Base-by-base conservation (phyloP, 2,888 invertebrate genomes). In the Nipponacmea schrenckii region DNA sequence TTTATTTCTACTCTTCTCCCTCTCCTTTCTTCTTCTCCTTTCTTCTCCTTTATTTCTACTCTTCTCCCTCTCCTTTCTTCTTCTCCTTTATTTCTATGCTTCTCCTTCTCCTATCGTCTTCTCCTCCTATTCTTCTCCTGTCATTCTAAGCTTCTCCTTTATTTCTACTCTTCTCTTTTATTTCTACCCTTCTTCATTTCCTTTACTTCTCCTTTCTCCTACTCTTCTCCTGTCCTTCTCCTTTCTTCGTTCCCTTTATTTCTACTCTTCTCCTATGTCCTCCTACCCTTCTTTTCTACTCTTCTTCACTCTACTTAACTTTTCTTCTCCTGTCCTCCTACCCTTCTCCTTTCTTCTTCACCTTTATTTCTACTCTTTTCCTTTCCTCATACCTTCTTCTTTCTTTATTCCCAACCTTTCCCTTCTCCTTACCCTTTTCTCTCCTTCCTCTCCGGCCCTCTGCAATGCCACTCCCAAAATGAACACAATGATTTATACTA, bases 161-260 rank as follows among this genome's bases (percentile, higher is more conserved):
- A 1, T 2, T 2, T 17, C 17, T 0, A 1, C 2, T 2, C 0
- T 0, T 1, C 2, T 46, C 1, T 46, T 0, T 2, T 17, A 12
- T 2, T 2, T 17, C 2, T 17, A 1, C 2, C 46, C 46, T 1
- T 2, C 17, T 17, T 46, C 46, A 15, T 15, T 46, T 17, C 2
- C 46, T 17, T 15, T 2, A 12, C 46, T 46, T 17, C 2, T 2
- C 2, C 46, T 17, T 17, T 17, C 17, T 2, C 17, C 46, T 46
- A 12, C 17, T 15, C 17, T 17, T 46, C 46, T 17, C 12, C 46
- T 17, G 14, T 46, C 46, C 17, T 17, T 46, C 2, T 2, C 46
- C 2, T 17, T 46, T 17, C 17, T 2, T 46, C 46, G 1, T 17
- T 46, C 46, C 17, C 2, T 46, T 17, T 46, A 1, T 46, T 17